phyloP scores from a whole-genome alignment of 92 coral and sea anemone genomes.

The Palythoa caribaeorum region DNA sequence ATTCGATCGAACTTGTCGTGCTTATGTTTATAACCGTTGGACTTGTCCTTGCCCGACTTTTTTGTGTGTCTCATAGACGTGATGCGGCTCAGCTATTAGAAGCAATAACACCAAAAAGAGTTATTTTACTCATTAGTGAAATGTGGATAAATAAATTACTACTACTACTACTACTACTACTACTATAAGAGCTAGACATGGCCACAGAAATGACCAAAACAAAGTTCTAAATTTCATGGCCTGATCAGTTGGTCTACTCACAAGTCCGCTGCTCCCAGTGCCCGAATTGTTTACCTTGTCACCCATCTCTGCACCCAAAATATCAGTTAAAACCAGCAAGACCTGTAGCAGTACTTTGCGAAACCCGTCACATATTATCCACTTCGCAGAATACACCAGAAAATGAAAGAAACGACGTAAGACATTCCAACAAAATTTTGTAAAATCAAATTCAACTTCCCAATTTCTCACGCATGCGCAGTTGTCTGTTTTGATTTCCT shows the following conservation, averaged over 20 bases:
- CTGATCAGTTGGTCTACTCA: background rate
- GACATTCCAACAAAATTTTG: background rate
- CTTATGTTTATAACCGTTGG: conserved; percentile 29
- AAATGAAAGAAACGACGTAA: conserved; percentile 2
- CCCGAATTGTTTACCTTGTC: conserved; percentile 32
- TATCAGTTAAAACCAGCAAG: background rate
- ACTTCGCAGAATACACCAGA: background rate
- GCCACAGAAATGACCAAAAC: background rate
- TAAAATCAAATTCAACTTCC: conserved; percentile 43
- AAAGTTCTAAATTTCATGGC: background rate
- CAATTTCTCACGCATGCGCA: conserved; percentile 30
- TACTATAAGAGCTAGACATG: background rate
- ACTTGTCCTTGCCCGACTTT: conserved; percentile 43
- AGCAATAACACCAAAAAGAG: background rate
- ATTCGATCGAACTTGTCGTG: conserved; percentile 46
- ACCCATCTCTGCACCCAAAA: conserved; percentile 13
- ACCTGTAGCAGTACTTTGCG: background rate
- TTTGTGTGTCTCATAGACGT: conserved; percentile 49
- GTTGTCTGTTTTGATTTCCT: conserved; percentile 32
- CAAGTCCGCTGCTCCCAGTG: conserved; percentile 46
- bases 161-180: too few species aligned
- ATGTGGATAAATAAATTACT: too few species aligned
- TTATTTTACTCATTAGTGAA: too few species aligned
- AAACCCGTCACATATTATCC: conserved; percentile 30
- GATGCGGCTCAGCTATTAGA: conserved; percentile 37